phyloP scores from a whole-genome alignment of 2,113 vertebrate genomes.

The Brachirus orientalis region DNA sequence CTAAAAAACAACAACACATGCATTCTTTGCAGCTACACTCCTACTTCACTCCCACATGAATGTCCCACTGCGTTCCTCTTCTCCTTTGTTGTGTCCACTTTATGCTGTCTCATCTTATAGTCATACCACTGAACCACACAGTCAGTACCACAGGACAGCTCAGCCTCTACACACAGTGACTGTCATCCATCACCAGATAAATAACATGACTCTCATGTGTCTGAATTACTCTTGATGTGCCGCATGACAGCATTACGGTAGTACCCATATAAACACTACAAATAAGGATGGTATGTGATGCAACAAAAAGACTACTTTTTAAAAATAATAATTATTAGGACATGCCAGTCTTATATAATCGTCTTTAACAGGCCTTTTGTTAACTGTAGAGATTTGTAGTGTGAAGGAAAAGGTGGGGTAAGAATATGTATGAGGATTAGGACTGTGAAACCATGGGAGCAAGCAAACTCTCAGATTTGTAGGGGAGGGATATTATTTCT shows the following conservation, averaged over 20 bases:
- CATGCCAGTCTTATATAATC: background rate
- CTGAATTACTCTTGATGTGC: conserved; percentile 25
- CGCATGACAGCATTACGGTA: conserved; percentile 22
- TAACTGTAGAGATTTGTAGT: conserved; percentile 1
- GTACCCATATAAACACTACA: background rate
- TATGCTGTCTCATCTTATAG: conserved; percentile 54
- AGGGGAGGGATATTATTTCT: conserved; percentile 47
- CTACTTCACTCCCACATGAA: conserved; percentile 13
- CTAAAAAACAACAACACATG: background rate
- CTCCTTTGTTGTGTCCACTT: conserved; percentile 31
- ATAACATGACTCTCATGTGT: conserved; percentile 35
- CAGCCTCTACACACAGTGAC: conserved; percentile 36
- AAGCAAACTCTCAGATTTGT: conserved; percentile 38
- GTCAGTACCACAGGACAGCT: conserved; percentile 35
- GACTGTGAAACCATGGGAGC: conserved; percentile 35
- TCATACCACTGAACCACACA: conserved; percentile 52
- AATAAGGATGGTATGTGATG: background rate
- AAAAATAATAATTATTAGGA: background rate
- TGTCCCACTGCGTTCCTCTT: conserved; percentile 41
- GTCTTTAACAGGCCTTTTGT: conserved; percentile 26
- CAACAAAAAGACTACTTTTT: background rate
- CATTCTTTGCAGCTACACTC: conserved; percentile 1
- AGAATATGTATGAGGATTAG: conserved; percentile 4
- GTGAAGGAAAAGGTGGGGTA: conserved; percentile 4
- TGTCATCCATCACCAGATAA: conserved; percentile 27